Conservation (phyloP, 2,888 invertebrate species). For the Cryptus viduatorius region DNA sequence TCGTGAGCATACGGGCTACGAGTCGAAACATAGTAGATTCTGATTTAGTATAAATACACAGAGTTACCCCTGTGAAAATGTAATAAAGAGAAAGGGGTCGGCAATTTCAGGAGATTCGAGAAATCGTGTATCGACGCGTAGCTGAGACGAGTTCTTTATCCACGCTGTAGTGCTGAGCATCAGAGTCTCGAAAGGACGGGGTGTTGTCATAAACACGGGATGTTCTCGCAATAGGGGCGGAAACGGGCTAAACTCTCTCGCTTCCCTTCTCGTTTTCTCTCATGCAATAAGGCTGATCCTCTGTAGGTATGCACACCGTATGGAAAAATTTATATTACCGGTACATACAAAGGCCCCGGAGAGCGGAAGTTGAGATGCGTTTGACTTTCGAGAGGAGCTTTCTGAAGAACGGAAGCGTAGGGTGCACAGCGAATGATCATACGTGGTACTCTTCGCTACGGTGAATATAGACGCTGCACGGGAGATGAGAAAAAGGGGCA, state of each 20-base stretch:
- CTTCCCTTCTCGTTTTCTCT: not conserved
- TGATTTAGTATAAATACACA: conserved; percentile 47
- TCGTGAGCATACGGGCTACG: conserved; percentile 1
- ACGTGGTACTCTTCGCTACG: not conserved
- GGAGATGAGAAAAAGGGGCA: not conserved
- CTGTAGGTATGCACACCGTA: not conserved
- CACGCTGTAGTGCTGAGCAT: conserved; percentile 11
- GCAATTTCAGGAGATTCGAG: conserved; percentile 15
- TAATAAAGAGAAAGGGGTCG: conserved; percentile 63
- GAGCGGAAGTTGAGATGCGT: conserved; percentile 7
- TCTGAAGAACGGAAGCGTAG: not conserved
- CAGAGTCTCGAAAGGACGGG: conserved; percentile 10
- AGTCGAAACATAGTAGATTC: conserved; percentile 7
- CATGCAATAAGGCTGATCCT: not conserved
- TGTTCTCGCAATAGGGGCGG: conserved; percentile 26
- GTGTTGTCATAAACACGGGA: conserved; percentile 39
- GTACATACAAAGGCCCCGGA: conserved; percentile 14
- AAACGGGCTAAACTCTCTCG: conserved; percentile 28
- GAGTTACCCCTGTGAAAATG: conserved; percentile 54
- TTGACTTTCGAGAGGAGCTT: not conserved
- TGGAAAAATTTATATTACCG: conserved; percentile 50
- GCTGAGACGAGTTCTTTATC: conserved; percentile 25
- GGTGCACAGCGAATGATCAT: conserved; percentile 11
- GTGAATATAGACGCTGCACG: not conserved
- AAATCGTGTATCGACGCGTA: conserved; percentile 4